Conservation (phyloP, 2,888 invertebrate genomes). For the Cryptocheilus praepositus region DNA sequence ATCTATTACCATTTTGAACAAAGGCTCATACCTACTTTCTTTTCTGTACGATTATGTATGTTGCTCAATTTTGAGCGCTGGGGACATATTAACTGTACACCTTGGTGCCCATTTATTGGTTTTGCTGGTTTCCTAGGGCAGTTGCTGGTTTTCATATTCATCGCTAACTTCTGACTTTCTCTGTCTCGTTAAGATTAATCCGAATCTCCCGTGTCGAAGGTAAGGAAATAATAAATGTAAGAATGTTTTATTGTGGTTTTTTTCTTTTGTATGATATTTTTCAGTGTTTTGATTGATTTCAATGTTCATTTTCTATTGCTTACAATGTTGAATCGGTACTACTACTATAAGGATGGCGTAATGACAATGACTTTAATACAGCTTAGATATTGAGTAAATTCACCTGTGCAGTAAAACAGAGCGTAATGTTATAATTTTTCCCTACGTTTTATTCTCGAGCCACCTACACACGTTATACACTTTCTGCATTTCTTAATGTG, state of each 20-base stretch:
- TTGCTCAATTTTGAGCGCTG: constrained; percentile 29
- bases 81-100: constrained; percentile 34
- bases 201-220: constrained; percentile 53
- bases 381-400: constrained; percentile 27
- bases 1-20: constrained; percentile 35
- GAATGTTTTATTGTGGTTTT: constrained; percentile 46
- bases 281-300: constrained; percentile 44
- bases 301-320: constrained; percentile 52
- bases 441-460: constrained; percentile 1
- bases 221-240: constrained; percentile 64
- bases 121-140: constrained; percentile 64
- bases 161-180: constrained; percentile 15
- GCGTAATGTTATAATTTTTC: constrained; percentile 24
- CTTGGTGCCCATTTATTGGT: constrained; percentile 50
- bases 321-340: constrained; percentile 57
- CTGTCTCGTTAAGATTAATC: constrained; percentile 24
- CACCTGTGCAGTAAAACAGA: constrained; percentile 26
- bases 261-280: constrained; percentile 42
- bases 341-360: constrained; percentile 42
- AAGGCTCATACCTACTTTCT: constrained; percentile 54
- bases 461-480: neutral
- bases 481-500: constrained; percentile 24
- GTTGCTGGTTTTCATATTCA: constrained; percentile 64
- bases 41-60: constrained; percentile 27
- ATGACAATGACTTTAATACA: constrained; percentile 44